These are phyloP conservation scores for Platorchestia sp. DNA, from an alignment of 1,140 invertebrate species.

Conservation along the genomic window DNA sequence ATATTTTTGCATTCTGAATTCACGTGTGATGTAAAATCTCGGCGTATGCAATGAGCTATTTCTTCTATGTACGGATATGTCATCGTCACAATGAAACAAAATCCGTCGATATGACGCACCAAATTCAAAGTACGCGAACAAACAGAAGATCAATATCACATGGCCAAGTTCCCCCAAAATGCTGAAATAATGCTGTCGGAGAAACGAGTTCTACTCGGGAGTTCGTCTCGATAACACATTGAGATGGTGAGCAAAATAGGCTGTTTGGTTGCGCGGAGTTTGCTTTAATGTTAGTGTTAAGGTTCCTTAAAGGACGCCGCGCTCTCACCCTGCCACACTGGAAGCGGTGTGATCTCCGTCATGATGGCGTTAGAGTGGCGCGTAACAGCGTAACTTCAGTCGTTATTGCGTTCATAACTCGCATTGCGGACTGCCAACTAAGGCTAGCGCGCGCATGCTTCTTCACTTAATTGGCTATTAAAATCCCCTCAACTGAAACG, in stretches of 20 bases:
- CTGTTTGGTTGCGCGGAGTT: not conserved
- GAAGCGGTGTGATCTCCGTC: not conserved
- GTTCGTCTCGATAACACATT: not conserved
- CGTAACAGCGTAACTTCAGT: constrained; percentile 14
- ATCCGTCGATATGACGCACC: not conserved
- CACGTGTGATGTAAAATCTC: no score
- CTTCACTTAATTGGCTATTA: not conserved
- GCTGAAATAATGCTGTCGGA: not conserved
- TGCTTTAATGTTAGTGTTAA: not conserved
- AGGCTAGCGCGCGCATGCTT: not conserved
- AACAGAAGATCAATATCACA: not conserved
- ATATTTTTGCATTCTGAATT: no score
- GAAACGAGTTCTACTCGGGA: not conserved
- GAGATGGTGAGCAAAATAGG: not conserved
- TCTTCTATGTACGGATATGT: no score
- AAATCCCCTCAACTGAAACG: not conserved
- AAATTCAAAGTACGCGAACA: not conserved
- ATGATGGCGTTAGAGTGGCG: not conserved
- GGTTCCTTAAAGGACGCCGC: not conserved
- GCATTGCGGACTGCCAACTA: constrained; percentile 4
- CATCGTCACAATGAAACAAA: no score
- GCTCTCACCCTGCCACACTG: not conserved
- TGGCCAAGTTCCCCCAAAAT: not conserved
- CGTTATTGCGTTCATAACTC: not conserved
- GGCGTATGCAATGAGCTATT: no score